Evolutionary conservation across 1,140 invertebrate genomes (phyloP).

Genomic region (Trichonephila clavipes): DNA sequence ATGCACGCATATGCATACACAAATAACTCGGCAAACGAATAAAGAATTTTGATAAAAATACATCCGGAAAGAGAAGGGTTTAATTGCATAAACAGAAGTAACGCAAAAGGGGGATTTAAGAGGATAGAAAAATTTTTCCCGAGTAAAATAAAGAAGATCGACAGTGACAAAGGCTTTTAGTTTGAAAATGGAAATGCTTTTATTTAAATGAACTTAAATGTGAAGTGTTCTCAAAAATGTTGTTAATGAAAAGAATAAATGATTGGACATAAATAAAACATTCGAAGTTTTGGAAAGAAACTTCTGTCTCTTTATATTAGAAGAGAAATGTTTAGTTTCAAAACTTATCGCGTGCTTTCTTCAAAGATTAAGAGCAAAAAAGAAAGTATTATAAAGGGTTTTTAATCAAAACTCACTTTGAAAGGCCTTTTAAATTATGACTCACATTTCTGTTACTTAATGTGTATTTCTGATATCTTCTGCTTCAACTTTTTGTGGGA

Average conservation of each 20-base stretch:
- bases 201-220: constrained; percentile 19
- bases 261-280: background rate
- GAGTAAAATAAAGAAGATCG: background rate
- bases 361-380: no score
- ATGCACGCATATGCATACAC: background rate
- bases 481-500: no score
- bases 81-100: background rate
- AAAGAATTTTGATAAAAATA: background rate
- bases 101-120: background rate
- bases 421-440: no score
- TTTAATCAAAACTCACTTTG: no score
- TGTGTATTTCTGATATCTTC: no score
- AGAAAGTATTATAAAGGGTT: no score
- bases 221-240: background rate
- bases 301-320: no score
- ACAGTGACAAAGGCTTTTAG: background rate
- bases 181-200: background rate
- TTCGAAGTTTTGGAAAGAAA: no score
- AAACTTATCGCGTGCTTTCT: no score
- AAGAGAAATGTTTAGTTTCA: no score
- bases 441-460: no score
- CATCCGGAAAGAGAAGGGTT: background rate
- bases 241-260: background rate
- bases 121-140: background rate
- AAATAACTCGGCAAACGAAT: background rate